These are phyloP conservation scores for Ectobius pallidus DNA, from an alignment of 2,888 invertebrate species.

Conservation along the genomic window DNA sequence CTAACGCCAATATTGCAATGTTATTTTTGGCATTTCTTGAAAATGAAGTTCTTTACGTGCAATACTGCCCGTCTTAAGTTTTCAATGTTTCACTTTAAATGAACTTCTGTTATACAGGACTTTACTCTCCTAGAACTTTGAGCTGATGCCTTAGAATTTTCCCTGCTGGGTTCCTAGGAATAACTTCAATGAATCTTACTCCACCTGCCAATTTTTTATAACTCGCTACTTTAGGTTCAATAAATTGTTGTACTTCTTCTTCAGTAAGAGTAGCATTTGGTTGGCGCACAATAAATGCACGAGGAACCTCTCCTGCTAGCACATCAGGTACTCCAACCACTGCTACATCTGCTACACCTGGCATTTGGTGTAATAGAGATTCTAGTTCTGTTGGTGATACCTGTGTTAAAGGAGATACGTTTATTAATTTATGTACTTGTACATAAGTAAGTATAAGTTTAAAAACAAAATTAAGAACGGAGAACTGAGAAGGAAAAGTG, in stretches of 20 bases:
- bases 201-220: conserved; percentile 71
- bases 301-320: conserved; percentile 74
- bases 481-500: too few species aligned
- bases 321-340: conserved; percentile 77
- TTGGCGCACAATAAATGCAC: conserved; percentile 72
- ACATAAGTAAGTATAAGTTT: too few species aligned
- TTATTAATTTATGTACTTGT: too few species aligned
- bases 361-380: conserved; percentile 72
- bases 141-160: conserved; percentile 50
- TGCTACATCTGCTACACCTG: conserved; percentile 76
- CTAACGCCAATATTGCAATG: too few species aligned
- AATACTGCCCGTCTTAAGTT: too few species aligned
- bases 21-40: too few species aligned
- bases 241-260: conserved; percentile 62
- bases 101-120: too few species aligned
- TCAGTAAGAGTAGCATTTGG: conserved; percentile 60
- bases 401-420: too few species aligned
- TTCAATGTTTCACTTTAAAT: too few species aligned
- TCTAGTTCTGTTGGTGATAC: conserved; percentile 88
- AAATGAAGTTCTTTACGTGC: too few species aligned
- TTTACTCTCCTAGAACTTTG: conserved; percentile 38
- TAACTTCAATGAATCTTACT: conserved; percentile 55
- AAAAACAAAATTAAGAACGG: too few species aligned
- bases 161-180: conserved; percentile 51
- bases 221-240: conserved; percentile 67